Evolutionary conservation across 2,888 invertebrate genomes (phyloP).

Genomic region (Yponomeuta cagnagella): DNA sequence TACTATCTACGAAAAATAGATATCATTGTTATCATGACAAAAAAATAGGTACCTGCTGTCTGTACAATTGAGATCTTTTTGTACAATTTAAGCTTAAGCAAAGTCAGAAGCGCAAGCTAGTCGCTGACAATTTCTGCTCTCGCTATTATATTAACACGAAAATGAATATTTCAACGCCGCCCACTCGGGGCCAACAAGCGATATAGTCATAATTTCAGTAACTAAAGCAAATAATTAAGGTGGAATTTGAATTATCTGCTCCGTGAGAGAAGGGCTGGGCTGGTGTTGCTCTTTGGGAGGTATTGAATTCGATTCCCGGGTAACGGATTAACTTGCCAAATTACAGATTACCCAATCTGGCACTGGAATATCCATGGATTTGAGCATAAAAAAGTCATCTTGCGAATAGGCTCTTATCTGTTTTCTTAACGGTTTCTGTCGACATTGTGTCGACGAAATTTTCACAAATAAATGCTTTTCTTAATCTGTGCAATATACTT

Average conservation of each 20-base stretch:
- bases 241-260: conserved; percentile 2
- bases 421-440: too few relatives aligned
- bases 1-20: too few relatives aligned
- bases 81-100: not conserved
- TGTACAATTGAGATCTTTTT: not conserved
- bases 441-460: too few relatives aligned
- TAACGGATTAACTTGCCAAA: too few relatives aligned
- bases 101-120: not conserved
- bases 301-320: not conserved
- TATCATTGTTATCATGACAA: too few relatives aligned
- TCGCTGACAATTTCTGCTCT: not conserved
- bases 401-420: too few relatives aligned
- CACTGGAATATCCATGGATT: too few relatives aligned
- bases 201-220: not conserved
- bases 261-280: not conserved
- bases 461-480: too few relatives aligned
- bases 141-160: not conserved
- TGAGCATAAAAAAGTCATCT: too few relatives aligned
- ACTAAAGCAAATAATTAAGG: not conserved
- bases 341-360: too few relatives aligned
- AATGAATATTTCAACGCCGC: not conserved
- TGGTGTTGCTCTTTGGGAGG: not conserved
- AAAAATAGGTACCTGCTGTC: too few relatives aligned
- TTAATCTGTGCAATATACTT: too few relatives aligned
- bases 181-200: not conserved